Evolutionary conservation across 2,888 invertebrate species (phyloP), one percentile per base, ranked within the genome.

Genomic region (Andrena camellia): DNA sequence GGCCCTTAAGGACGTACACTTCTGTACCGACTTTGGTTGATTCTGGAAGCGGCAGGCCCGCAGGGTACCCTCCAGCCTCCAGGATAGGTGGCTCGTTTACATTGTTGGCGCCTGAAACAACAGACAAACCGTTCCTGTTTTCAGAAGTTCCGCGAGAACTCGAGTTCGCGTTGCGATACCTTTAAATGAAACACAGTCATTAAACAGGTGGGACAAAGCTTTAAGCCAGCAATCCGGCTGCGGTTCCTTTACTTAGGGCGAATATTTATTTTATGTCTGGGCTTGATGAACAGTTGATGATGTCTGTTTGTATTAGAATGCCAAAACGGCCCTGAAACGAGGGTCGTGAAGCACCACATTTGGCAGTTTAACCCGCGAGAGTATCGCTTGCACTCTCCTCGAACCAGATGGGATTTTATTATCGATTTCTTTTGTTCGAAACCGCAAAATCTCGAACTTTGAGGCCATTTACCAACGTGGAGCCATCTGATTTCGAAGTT

Each of bases 1-100:
- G 95, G 7, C 97, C 98, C 91, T 97, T 96, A 70, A 98, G 94
- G 17, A 95, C 96, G 94, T 97, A 97, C n/a, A 98, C 97, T 2
- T 96, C 95, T 6, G 96, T 95, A 0, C 98, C 98, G 5, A 98
- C 96, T 2, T 97, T 96, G 8, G 97, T 97, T 91, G 96, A 96
- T 94, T 98, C 98, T 5, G 96, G 96, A 20, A 98, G 94, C 6
- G 97, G 90, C 70, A 93, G 82, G 20, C 94, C 94, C 79, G 90
- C 86, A n/a, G 94, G 94, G 83, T 93, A 93, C 75, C 92, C 93
- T 4, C 90, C 90, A 29, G 90, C 86, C 23, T 93, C 93, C 69
- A 94, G 90, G 76, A 91, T 92, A 54, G 94, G 94, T 57, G 94
- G 94, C 68, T 94, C 93, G 86, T 94, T 94, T 72, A 94, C 93